Evolutionary conservation across 2,797 vertebrate genomes (phyloP).

Genomic region (Sebastolobus altivelis): DNA sequence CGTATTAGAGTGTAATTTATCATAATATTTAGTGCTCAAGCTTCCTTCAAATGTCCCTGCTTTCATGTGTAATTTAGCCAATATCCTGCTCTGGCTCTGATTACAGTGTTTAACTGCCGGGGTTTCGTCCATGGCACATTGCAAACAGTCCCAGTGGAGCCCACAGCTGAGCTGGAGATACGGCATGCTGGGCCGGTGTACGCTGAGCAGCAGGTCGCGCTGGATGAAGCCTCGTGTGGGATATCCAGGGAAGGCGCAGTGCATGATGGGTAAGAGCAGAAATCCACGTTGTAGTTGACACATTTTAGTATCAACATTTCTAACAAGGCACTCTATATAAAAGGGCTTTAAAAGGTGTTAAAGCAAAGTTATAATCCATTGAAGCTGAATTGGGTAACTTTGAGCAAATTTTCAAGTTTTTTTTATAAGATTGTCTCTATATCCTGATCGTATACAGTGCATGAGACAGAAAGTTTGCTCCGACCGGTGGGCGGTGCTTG

Average conservation of each 20-base stretch:
- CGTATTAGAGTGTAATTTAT: constrained; percentile 81
- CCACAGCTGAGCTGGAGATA: constrained; percentile 69
- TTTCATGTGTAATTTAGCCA: constrained; percentile 86
- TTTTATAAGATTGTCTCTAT: no score
- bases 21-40: constrained; percentile 83
- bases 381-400: neutral
- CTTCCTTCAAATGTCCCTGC: constrained; percentile 81
- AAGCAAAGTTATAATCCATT: neutral
- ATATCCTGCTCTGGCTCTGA: constrained; percentile 84
- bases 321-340: neutral
- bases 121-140: constrained; percentile 73
- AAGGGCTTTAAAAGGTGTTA: neutral
- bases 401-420: neutral
- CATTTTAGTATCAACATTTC: neutral
- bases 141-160: constrained; percentile 73
- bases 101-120: constrained; percentile 79
- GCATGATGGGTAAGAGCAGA: constrained; percentile 21
- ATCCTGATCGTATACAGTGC: no score
- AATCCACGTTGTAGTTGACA: neutral
- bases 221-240: neutral
- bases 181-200: constrained; percentile 26
- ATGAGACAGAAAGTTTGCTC: accelerated
- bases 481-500: no score
- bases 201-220: constrained; percentile 43
- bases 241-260: constrained; percentile 26